These are phyloP conservation scores for Drosophila serrata DNA, from an alignment of 1,140 invertebrate genomes.

Conservation along the genomic window DNA sequence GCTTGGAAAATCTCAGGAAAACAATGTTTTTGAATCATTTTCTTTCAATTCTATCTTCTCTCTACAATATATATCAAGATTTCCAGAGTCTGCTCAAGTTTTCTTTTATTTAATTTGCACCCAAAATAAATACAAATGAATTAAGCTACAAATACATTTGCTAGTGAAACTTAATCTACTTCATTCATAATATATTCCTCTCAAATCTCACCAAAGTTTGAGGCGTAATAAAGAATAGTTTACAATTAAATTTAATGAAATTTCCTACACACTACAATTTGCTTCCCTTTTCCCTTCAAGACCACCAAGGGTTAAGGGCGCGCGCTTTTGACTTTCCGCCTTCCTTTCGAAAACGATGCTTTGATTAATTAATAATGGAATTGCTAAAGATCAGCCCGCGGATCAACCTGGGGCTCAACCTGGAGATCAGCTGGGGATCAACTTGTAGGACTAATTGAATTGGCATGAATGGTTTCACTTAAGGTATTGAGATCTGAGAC, in stretches of 20 bases:
- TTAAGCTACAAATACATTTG: neutral
- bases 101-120: neutral
- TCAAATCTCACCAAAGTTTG: no score
- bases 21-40: no score
- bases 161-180: neutral
- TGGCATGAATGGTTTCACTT: constrained; percentile 40
- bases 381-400: constrained; percentile 26
- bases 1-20: no score
- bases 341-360: constrained; percentile 57
- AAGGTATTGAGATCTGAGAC: neutral
- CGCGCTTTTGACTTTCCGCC: constrained; percentile 7
- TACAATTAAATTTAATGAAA: neutral
- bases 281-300: neutral
- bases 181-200: neutral
- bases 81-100: neutral
- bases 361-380: constrained; percentile 79
- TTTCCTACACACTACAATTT: neutral
- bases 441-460: constrained; percentile 49
- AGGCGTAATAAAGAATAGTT: neutral
- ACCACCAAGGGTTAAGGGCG: constrained; percentile 28
- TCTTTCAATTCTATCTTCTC: no score
- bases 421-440: constrained; percentile 25
- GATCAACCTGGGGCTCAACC: neutral
- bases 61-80: no score
- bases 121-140: no score